Conservation (phyloP, 2,113 vertebrate species). For the Phaethornis superciliosus region DNA sequence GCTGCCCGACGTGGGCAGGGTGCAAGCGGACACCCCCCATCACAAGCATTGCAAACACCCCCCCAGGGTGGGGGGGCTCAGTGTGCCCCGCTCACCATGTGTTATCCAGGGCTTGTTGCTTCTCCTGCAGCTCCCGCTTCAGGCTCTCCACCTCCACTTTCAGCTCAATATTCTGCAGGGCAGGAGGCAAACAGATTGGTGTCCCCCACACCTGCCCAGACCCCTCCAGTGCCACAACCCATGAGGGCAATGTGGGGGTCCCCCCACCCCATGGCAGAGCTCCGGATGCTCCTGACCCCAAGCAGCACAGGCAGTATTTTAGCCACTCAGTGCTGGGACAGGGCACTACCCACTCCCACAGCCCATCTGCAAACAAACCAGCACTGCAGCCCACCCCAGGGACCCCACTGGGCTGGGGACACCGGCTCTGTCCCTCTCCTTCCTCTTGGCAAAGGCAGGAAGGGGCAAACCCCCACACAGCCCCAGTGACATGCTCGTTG, state of each 20-base stretch:
- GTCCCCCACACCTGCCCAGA: accelerated
- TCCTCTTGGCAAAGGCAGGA: accelerated
- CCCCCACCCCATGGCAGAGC: not conserved
- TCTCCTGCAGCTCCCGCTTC: slow-evolving; percentile 91
- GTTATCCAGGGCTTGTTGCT: slow-evolving; percentile 83
- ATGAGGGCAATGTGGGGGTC: accelerated
- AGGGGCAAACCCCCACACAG: not conserved
- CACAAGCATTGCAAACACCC: accelerated
- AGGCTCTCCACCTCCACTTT: slow-evolving; percentile 94
- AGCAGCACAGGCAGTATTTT: not conserved
- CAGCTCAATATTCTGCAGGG: slow-evolving; percentile 90
- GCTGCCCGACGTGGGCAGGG: accelerated
- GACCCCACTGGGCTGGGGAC: not conserved
- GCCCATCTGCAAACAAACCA: not conserved
- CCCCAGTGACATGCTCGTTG: accelerated
- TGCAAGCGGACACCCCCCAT: not conserved
- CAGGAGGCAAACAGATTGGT: not conserved
- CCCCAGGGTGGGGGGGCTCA: accelerated
- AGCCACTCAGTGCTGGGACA: not conserved
- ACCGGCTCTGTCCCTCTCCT: accelerated
- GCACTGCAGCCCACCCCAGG: not conserved
- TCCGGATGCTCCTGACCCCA: not conserved
- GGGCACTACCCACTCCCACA: not conserved
- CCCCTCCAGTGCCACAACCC: not conserved
- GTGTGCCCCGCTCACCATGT: slow-evolving; percentile 79